These are phyloP conservation scores for Malacoraja senta DNA, from an alignment of 2,797 vertebrate genomes.

Conservation along the genomic window DNA sequence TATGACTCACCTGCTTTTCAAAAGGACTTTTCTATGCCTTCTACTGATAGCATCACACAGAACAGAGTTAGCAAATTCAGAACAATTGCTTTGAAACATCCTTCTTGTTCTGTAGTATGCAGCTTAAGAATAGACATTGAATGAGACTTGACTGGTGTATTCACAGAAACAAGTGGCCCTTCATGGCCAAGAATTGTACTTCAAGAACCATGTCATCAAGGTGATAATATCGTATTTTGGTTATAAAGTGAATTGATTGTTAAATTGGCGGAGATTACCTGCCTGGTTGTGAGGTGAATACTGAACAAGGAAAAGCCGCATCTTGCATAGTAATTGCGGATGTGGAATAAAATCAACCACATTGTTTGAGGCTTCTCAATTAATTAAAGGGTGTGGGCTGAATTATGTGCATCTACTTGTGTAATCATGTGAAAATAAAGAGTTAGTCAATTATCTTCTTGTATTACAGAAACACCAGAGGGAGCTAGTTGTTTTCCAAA, in stretches of 20 bases:
- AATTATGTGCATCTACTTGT: not conserved
- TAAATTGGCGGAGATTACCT: not conserved
- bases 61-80: not conserved
- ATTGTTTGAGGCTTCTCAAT: not conserved
- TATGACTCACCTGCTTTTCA: too few relatives aligned
- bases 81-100: not conserved
- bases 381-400: not conserved
- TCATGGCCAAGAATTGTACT: too few relatives aligned
- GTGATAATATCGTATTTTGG: not conserved
- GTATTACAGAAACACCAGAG: not conserved
- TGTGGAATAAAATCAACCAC: not conserved
- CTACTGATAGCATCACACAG: not conserved
- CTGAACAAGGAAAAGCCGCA: not conserved
- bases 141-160: not conserved
- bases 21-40: too few relatives aligned
- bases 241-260: not conserved
- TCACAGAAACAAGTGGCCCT: not conserved
- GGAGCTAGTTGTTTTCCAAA: slow-evolving; percentile 26
- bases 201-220: not conserved
- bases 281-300: not conserved
- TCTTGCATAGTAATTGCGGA: not conserved
- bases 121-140: not conserved
- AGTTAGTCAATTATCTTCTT: not conserved
- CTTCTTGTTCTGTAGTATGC: not conserved
- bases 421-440: not conserved